Base-by-base conservation (phyloP, 2,113 vertebrate genomes). In the Phocoena sinus region DNA sequence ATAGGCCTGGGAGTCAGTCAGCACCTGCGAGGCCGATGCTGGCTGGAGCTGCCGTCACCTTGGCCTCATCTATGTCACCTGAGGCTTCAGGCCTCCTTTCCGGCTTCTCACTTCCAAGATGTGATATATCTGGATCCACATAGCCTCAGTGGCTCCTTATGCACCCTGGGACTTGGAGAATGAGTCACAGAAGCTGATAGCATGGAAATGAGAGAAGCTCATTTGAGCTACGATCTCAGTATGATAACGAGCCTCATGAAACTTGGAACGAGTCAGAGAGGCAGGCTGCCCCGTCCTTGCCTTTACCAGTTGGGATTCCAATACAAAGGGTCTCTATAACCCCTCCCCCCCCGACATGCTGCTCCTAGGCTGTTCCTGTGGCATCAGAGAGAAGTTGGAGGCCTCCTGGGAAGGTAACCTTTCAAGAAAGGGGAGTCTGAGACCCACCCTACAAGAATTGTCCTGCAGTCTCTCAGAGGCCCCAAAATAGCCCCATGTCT, bases 181-280 rank as follows among this genome's bases (percentile, higher is more conserved):
- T 74, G 87, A 86, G 58, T 83, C 93, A 70, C 21, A 18, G 79
- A 44, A 56, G 90, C 31, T 70, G 83, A 80, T 18, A 58, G 14
- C 74, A 41, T 33, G n/a, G 91, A 26, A n/a, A 18, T 4, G 58
- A 80, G 83, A 60, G 90, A 60, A 76, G 31, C 31, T 53, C 50
- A 28, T 17, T 17, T 53, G 83, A 1, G 0, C 6, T 18, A 47
- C 6, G 67, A 94, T 86, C 88, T 60, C n/a, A 60, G 41, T 3
- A n/a, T 89, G 83, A 60, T 81, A 62, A 81, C 13, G 76, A 86
- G 31, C 31, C 2, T 6, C 4, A 33, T 25, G 67, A 84, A 88
- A 76, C 91, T 9, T 84, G 84, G 91, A 89, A 13, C 10, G 70
- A 56, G 5, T 77, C 36, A 17, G 81, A 65, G 74, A 76, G 65